Percentiles rank a stretch among this genome's conserved stretches.
Evolutionary conservation across 2,888 invertebrate genomes (phyloP).

Genomic region (Neoascia interrupta): DNA sequence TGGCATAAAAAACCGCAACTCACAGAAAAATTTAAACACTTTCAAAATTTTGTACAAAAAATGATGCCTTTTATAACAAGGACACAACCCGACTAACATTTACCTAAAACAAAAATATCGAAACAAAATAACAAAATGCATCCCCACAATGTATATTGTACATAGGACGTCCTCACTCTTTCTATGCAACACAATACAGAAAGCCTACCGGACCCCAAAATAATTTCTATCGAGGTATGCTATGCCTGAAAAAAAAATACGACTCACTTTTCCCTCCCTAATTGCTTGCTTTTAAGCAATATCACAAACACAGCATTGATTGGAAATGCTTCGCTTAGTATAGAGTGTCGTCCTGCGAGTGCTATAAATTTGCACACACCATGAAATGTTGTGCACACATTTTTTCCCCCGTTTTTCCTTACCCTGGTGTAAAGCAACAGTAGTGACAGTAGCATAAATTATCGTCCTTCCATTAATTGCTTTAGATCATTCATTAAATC

Average conservation of each 20-base stretch:
- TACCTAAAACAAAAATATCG: slow-evolving; percentile 1
- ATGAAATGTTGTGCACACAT: too few relatives aligned
- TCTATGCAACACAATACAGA: slow-evolving; percentile 74
- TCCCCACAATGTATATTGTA: slow-evolving; percentile 52
- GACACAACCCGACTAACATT: slow-evolving; percentile 29
- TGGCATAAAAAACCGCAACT: slow-evolving; percentile 31
- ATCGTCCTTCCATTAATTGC: slow-evolving; percentile 54
- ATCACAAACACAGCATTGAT: slow-evolving; percentile 19
- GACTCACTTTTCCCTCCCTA: slow-evolving; percentile 16
- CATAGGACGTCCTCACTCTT: slow-evolving; percentile 70
- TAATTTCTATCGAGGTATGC: slow-evolving; percentile 64
- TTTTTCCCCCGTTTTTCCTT: too few relatives aligned
- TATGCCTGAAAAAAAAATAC: slow-evolving; percentile 6
- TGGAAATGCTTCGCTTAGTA: slow-evolving; percentile 34
- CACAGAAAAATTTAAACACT: slow-evolving; percentile 9
- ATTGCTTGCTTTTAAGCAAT: slow-evolving; percentile 52
- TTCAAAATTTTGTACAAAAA: background rate
- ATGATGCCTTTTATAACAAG: slow-evolving; percentile 4
- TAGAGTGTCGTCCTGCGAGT: too few relatives aligned
- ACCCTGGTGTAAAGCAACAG: slow-evolving; percentile 47
- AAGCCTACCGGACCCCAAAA: slow-evolving; percentile 76
- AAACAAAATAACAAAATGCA: slow-evolving; percentile 35
- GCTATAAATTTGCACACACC: too few relatives aligned
- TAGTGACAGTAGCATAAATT: slow-evolving; percentile 42
- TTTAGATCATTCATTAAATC: slow-evolving; percentile 56